Evolutionary conservation across 1,140 invertebrate genomes (phyloP), one percentile per base, ranked within the genome.

Genomic region (Hestina assimilis): DNA sequence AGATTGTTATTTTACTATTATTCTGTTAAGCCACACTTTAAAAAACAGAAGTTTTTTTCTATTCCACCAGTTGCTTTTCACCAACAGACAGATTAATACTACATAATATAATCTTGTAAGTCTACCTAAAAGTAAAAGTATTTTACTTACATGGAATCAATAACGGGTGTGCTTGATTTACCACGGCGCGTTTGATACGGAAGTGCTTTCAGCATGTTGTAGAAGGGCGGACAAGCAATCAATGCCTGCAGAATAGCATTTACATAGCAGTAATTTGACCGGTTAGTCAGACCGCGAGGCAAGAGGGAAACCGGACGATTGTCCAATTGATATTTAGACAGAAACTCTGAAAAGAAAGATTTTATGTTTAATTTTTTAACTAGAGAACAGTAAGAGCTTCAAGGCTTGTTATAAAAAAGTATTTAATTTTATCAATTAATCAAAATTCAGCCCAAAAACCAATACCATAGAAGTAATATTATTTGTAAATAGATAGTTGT

Each of bases 191-290:
- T 87, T 48, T 92, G 90, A 69, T 92, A 90, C 4, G 92, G 91
- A 64, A 95, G 83, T 31, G 93, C 92, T 66, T 92, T 93, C 62
- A 98, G 88, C 70, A 98, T 90, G 89, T 98, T 97, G 79, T 96
- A 98, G 89, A 99, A 96, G 0, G 97, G 96, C 11, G 97, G 95
- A 84, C 97, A 98, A 17, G 95, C 96, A 0, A 98, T 89, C 42
- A 98, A 87, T 0, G 97, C 96, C 89, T 97, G 96, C 24, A 97
- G 87, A 53, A 95, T 96, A 20, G 97, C 96, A 89, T 99, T 98
- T 19, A 98, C 96, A 74, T 98, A 99, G 88, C 97, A 99, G 89
- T 96, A 98, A 90, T 98, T 98, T 41, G 95, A 96, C 45, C 94
- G 92, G 87, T 98, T 98, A 26, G 93, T 95, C 9, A 99, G 90